Conservation (phyloP, 2,888 invertebrate species). For the Cataglyphis altisquamis region DNA sequence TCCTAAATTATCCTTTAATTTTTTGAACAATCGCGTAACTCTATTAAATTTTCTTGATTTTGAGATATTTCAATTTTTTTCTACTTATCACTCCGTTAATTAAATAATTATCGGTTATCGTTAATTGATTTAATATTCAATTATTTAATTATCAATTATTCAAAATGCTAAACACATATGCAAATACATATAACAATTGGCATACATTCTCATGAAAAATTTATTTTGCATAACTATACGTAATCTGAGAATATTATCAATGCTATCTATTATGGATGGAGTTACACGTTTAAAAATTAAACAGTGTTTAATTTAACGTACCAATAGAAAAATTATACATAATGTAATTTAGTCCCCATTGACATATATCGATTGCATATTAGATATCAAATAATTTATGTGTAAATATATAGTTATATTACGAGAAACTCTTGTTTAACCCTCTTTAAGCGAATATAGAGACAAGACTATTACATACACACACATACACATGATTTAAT, state of each 20-base stretch:
- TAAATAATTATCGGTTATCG: not conserved
- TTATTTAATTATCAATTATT: not conserved
- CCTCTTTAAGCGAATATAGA: not conserved
- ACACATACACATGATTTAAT: not conserved
- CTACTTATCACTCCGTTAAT: not conserved
- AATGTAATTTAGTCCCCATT: not conserved
- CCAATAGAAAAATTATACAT: not conserved
- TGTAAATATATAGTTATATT: constrained; percentile 1
- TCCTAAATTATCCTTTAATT: not conserved
- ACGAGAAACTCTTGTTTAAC: not conserved
- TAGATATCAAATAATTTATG: not conserved
- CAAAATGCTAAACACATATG: not conserved
- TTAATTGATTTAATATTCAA: not conserved
- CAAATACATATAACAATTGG: not conserved
- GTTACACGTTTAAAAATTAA: constrained; percentile 26
- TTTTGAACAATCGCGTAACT: not conserved
- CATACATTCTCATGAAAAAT: not conserved
- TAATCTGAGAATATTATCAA: not conserved
- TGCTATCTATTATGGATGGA: constrained; percentile 23
- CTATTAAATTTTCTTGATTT: not conserved
- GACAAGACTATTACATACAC: not conserved
- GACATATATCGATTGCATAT: constrained; percentile 10
- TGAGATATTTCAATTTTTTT: not conserved
- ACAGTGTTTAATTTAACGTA: constrained; percentile 17
- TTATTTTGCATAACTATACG: not conserved